A percentile compares a stretch with the other conserved stretches of the same genome.
These are phyloP conservation scores for Enteromius anoplus DNA, from an alignment of 2,797 vertebrate genomes.

Conservation along the genomic window DNA sequence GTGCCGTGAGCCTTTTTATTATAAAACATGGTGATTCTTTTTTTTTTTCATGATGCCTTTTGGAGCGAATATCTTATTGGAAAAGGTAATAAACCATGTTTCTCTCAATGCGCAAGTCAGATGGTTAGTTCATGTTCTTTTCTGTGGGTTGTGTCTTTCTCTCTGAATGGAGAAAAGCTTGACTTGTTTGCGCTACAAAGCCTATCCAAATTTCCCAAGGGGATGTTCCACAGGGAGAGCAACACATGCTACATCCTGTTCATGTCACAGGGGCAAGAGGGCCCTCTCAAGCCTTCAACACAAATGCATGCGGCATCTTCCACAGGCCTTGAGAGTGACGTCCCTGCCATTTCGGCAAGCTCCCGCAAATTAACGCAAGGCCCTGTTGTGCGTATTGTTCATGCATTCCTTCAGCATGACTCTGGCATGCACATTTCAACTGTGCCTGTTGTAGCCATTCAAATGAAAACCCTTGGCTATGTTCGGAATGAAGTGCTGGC, in stretches of 20 bases:
- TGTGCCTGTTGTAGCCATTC: conserved; percentile 18
- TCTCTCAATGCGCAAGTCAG: background rate
- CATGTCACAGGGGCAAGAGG: conserved; percentile 45
- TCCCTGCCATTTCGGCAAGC: conserved; percentile 35
- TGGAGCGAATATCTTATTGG: background rate
- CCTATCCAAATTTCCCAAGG: conserved; percentile 39
- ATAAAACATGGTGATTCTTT: conserved; percentile 5
- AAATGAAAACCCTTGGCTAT: conserved; percentile 16
- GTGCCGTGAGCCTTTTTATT: conserved; percentile 17
- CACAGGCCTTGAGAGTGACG: conserved; percentile 19
- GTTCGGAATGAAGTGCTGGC: conserved; percentile 12
- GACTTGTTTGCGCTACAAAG: conserved; percentile 47
- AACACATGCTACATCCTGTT: conserved; percentile 60
- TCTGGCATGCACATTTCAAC: conserved; percentile 42
- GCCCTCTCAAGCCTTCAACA: conserved; percentile 11
- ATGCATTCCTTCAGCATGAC: conserved; percentile 58
- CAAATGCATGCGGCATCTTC: background rate
- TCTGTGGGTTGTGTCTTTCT: conserved; percentile 6
- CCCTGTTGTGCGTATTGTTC: conserved; percentile 48
- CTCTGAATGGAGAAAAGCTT: conserved; percentile 32
- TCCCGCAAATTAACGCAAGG: conserved; percentile 47
- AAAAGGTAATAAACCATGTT: background rate
- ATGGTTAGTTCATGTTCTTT: conserved; percentile 13
- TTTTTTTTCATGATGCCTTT: conserved; percentile 5
- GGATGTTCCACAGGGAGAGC: conserved; percentile 46